Base-by-base conservation (phyloP, 2,113 vertebrate species). In the Charadrius vociferus region DNA sequence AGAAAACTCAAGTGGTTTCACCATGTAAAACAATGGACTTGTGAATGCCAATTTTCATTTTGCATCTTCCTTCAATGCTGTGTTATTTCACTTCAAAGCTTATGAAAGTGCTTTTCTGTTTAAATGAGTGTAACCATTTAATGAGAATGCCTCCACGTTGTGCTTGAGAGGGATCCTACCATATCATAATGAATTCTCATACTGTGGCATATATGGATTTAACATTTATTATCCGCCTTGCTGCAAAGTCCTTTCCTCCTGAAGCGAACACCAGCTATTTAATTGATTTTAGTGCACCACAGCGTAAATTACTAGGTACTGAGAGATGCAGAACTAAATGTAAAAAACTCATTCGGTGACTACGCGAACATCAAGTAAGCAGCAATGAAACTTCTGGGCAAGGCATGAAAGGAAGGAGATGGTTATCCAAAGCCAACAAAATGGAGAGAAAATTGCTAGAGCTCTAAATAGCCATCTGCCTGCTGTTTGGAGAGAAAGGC, bases 241-340 rank as follows among this genome's bases (percentile, higher is more conserved):
- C 59, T 89, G 63, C 75, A 96, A 92, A 91, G 59, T 41, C 88
- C 75, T 79, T 95, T 86, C 82, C 63, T 90, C 59, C 85, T 91
- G 87, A 87, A 96, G 55, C 43, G 66, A 93, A 80, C 14, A 7
- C 78, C 74, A 95, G 71, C 81, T 88, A 93, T 73, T 97, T 90
- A 95, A 95, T 86, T 96, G 89, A 96, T 94, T 95, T 95, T 36
- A 90, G 89, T 71, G 58, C 47, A 96, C 87, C 45, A 50, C 91
- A 81, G 95, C 3, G 74, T 71, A 97, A 97, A 97, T 97, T 94
- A 91, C 41, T 71, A 73, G 52, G 81, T 95, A 82, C 78, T 34
- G 63, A 91, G 62, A 86, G 81, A 80, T 61, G 78, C 74, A 81
- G 89, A 90, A 80, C 71, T 50, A 55, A 95, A 94, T 52, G 91